Conservation (phyloP, 1,140 invertebrate genomes). For the Bombus fervidus region DNA sequence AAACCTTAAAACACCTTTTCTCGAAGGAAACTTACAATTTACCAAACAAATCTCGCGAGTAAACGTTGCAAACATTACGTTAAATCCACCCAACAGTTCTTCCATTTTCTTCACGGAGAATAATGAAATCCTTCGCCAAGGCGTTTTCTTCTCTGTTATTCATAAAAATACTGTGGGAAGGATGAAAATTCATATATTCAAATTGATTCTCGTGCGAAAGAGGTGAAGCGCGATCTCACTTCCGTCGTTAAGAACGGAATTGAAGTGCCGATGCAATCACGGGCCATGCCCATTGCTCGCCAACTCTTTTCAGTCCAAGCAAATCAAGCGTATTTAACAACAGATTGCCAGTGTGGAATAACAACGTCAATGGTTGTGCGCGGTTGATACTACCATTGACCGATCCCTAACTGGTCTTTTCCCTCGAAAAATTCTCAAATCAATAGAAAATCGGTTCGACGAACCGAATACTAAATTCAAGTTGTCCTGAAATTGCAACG, state of each 20-base stretch:
- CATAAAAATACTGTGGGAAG: background rate
- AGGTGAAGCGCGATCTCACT: slow-evolving; percentile 10
- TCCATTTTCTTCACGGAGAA: background rate
- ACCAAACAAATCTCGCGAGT: background rate
- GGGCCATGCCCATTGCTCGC: slow-evolving; percentile 15
- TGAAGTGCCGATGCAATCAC: slow-evolving; percentile 28
- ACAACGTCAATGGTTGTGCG: slow-evolving; percentile 31
- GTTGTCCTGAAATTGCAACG: no score
- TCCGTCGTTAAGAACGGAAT: slow-evolving; percentile 32
- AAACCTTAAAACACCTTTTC: no score
- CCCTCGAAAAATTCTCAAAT: background rate
- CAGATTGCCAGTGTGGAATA: slow-evolving; percentile 24
- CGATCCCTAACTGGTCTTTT: slow-evolving; percentile 18
- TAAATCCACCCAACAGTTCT: background rate
- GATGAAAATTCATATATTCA: slow-evolving; percentile 36
- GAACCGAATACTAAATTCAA: no score
- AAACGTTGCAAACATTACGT: background rate
- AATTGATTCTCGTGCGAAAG: slow-evolving; percentile 34
- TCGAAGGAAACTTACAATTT: background rate
- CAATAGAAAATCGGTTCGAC: background rate
- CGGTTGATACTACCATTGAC: slow-evolving; percentile 20
- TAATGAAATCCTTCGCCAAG: background rate
- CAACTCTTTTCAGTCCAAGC: slow-evolving; percentile 23
- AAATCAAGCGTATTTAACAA: slow-evolving; percentile 42
- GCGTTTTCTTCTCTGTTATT: slow-evolving; percentile 6